Percentiles rank a stretch among this genome's conserved stretches.
Conservation (phyloP, 2,113 vertebrate species). For the Agelaius tricolor region DNA sequence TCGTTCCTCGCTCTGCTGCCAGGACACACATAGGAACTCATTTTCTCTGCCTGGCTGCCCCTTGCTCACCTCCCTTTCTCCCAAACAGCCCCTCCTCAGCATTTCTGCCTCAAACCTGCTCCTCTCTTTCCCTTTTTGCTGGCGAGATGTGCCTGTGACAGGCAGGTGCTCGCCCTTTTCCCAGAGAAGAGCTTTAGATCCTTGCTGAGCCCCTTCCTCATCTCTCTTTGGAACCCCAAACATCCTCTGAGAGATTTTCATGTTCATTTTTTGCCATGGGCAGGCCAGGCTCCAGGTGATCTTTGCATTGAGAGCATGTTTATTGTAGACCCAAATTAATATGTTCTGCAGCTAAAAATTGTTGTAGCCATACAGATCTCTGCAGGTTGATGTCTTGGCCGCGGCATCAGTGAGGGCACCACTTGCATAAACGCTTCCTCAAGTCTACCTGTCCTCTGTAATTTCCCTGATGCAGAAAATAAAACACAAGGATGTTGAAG, state of each 20-base stretch:
- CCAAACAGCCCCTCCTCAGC: not conserved
- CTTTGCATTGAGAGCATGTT: not conserved
- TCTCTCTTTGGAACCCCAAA: not conserved
- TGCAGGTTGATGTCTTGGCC: not conserved
- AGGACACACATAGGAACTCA: constrained; percentile 9
- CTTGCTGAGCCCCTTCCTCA: not conserved
- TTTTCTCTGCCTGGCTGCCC: not conserved
- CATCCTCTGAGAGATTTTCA: not conserved
- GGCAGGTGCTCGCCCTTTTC: not conserved
- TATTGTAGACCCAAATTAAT: not conserved
- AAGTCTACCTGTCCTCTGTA: not conserved
- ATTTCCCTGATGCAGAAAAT: not conserved
- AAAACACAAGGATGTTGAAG: not conserved
- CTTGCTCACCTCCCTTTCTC: not conserved
- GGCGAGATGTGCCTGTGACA: not conserved
- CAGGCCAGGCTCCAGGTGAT: not conserved
- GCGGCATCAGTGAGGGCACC: not conserved
- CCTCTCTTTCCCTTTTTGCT: not conserved
- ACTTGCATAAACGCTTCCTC: not conserved
- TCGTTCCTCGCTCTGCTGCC: not conserved
- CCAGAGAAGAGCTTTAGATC: not conserved
- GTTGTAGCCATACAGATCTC: not conserved
- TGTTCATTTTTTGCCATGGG: not conserved
- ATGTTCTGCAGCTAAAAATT: not conserved
- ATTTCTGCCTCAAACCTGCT: not conserved